Evolutionary conservation across 2,797 vertebrate genomes (phyloP).

Genomic region (Thunnus albacares): DNA sequence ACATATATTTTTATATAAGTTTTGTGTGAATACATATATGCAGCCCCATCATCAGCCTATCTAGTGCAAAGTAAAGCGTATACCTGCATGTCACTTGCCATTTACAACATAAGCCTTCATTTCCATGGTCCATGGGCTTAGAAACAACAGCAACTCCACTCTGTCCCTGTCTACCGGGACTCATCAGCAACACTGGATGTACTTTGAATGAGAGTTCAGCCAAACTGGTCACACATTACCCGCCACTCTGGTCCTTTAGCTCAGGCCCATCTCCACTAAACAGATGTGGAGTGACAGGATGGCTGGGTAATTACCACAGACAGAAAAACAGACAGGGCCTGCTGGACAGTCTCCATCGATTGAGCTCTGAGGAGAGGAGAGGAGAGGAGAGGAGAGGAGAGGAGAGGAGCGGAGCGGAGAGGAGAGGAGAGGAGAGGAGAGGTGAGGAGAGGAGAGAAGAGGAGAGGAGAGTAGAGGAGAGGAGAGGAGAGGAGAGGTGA

Average conservation of each 20-base stretch:
- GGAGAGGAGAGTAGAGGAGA: conserved; percentile 7
- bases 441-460: conserved; percentile 3
- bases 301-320: conserved; percentile 62
- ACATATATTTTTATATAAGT: neutral
- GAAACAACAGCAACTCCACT: conserved; percentile 21
- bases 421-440: conserved; percentile 4
- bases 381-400: conserved; percentile 17
- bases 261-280: conserved; percentile 42
- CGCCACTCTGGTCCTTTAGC: conserved; percentile 16
- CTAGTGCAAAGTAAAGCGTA: conserved; percentile 17
- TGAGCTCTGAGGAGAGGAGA: conserved; percentile 29
- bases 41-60: neutral
- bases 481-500: neutral
- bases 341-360: conserved; percentile 46
- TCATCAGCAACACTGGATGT: conserved; percentile 42
- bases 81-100: conserved; percentile 31
- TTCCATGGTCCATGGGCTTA: conserved; percentile 4
- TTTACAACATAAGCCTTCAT: conserved; percentile 40
- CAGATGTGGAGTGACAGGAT: conserved; percentile 57
- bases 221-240: conserved; percentile 55
- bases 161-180: conserved; percentile 5
- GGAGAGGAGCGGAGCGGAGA: neutral
- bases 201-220: conserved; percentile 49
- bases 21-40: conserved; percentile 7
- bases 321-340: conserved; percentile 46